A percentile compares a stretch with the other conserved stretches of the same genome.
phyloP scores from a whole-genome alignment of 2,113 vertebrate genomes.

The Apodemus speciosus region DNA sequence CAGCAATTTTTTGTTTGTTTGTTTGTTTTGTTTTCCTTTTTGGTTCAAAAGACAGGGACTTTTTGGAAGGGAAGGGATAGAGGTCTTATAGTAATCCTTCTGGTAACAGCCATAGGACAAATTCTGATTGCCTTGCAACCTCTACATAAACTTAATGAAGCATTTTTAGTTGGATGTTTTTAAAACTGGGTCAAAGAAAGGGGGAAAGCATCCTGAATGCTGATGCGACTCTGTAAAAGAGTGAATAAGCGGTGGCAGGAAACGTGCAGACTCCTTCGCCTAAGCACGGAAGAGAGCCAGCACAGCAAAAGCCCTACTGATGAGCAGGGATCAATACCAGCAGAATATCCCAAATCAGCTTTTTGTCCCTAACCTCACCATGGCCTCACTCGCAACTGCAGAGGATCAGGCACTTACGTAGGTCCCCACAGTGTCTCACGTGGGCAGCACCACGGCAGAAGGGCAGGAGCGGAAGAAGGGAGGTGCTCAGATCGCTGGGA shows the following conservation, averaged over 20 bases:
- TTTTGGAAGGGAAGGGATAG: constrained; percentile 41
- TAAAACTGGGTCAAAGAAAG: constrained; percentile 68
- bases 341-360: constrained; percentile 12
- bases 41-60: background rate
- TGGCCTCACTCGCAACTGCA: background rate
- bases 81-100: background rate
- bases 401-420: background rate
- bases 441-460: accelerated
- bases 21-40: background rate
- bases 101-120: constrained; percentile 37
- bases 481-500: background rate
- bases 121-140: constrained; percentile 39
- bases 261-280: constrained; percentile 47
- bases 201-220: constrained; percentile 12
- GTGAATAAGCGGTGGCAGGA: background rate
- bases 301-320: constrained; percentile 46
- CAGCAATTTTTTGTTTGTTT: background rate
- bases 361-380: background rate
- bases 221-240: constrained; percentile 45
- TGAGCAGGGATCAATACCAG: background rate
- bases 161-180: constrained; percentile 57
- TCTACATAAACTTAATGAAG: constrained; percentile 66
- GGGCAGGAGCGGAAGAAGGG: background rate
- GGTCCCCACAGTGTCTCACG: background rate
- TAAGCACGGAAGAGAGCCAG: background rate